phyloP scores from a whole-genome alignment of 1,140 invertebrate genomes.

The Eupeodes corollae region DNA sequence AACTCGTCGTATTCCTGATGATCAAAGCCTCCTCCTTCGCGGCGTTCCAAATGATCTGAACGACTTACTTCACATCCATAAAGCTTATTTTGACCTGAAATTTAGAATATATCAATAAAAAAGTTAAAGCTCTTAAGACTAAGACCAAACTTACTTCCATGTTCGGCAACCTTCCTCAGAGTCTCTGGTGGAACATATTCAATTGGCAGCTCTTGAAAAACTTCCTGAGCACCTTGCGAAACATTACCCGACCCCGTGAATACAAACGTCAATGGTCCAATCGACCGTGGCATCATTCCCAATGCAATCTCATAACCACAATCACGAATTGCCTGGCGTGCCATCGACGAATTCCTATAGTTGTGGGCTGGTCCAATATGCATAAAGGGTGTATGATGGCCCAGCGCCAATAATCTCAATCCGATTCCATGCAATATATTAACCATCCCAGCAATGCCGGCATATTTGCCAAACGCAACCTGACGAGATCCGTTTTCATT shows the following conservation, averaged over 20 bases:
- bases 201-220: slow-evolving; percentile 93
- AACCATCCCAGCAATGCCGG: slow-evolving; percentile 94
- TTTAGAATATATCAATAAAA: no score
- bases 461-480: slow-evolving; percentile 98
- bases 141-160: slow-evolving; percentile 66
- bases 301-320: slow-evolving; percentile 96
- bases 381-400: slow-evolving; percentile 99
- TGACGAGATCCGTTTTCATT: slow-evolving; percentile 79
- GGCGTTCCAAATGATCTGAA: slow-evolving; percentile 83
- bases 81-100: slow-evolving; percentile 75
- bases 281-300: slow-evolving; percentile 94
- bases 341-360: slow-evolving; percentile 95
- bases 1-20: slow-evolving; percentile 82
- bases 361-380: slow-evolving; percentile 98
- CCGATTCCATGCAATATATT: slow-evolving; percentile 97
- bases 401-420: slow-evolving; percentile 82
- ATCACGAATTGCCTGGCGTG: slow-evolving; percentile 90
- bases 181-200: slow-evolving; percentile 95
- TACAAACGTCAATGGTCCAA: slow-evolving; percentile 94
- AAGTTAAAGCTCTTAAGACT: no score
- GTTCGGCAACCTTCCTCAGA: slow-evolving; percentile 88
- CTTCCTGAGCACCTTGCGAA: slow-evolving; percentile 85
- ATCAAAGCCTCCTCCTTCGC: slow-evolving; percentile 84
- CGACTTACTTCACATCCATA: slow-evolving; percentile 91
- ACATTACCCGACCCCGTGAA: slow-evolving; percentile 91